Evolutionary conservation across 2,113 vertebrate genomes (phyloP).

Genomic region (Melanostigma gelatinosum): DNA sequence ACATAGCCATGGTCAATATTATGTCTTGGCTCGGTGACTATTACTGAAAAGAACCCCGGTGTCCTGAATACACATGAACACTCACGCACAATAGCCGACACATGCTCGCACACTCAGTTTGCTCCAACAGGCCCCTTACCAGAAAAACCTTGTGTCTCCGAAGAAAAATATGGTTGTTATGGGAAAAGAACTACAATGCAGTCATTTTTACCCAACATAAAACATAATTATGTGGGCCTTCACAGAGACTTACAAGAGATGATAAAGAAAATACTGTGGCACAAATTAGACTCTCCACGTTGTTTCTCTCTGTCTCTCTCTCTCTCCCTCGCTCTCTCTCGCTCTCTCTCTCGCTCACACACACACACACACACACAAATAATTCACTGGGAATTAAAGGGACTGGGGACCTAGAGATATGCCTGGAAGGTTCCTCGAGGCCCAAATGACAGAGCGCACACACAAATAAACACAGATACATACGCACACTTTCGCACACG

Average conservation of each 20-base stretch:
- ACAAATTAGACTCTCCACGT: slow-evolving; percentile 31
- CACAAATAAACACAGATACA: slow-evolving; percentile 20
- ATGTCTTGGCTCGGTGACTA: slow-evolving; percentile 78
- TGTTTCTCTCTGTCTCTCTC: slow-evolving; percentile 4
- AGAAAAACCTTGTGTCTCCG: slow-evolving; percentile 57
- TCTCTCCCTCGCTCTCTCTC: background rate
- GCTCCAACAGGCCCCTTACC: slow-evolving; percentile 48
- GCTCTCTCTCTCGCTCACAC: background rate
- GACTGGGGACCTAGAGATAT: slow-evolving; percentile 42
- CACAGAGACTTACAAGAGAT: slow-evolving; percentile 40
- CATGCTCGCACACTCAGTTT: slow-evolving; percentile 50
- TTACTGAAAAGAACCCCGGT: slow-evolving; percentile 77
- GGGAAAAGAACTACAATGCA: slow-evolving; percentile 48
- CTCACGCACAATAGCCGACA: slow-evolving; percentile 63
- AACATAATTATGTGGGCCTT: slow-evolving; percentile 57
- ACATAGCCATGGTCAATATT: slow-evolving; percentile 84
- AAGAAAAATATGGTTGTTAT: slow-evolving; percentile 60
- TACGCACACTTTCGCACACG: slow-evolving; percentile 2
- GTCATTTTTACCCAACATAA: slow-evolving; percentile 60
- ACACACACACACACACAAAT: slow-evolving; percentile 11
- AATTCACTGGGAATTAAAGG: slow-evolving; percentile 45
- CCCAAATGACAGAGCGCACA: slow-evolving; percentile 37
- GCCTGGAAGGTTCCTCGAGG: slow-evolving; percentile 48
- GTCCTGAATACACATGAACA: slow-evolving; percentile 68
- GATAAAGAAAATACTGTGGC: slow-evolving; percentile 56